These are phyloP conservation scores for Streptopelia turtur DNA, from an alignment of 2,797 vertebrate genomes.

Conservation along the genomic window DNA sequence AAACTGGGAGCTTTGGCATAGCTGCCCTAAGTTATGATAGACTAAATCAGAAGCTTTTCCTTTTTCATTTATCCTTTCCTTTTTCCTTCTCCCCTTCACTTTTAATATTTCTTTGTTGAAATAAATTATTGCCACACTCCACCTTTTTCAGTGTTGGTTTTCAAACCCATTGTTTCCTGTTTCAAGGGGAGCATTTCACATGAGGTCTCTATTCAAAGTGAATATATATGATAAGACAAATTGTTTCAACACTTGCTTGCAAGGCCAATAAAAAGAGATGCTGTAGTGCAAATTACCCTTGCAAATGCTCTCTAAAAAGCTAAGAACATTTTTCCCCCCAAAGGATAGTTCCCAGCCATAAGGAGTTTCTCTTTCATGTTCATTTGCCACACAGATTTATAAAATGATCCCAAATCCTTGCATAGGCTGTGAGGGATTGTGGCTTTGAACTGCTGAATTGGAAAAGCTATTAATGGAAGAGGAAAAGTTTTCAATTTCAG, in stretches of 20 bases:
- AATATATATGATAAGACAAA: conserved; percentile 47
- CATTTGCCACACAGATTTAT: conserved; percentile 64
- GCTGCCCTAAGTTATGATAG: conserved; percentile 47
- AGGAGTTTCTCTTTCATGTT: conserved; percentile 50
- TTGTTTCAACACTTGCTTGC: conserved; percentile 47
- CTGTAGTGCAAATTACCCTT: conserved; percentile 72
- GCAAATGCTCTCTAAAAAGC: conserved; percentile 71
- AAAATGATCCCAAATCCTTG: conserved; percentile 66
- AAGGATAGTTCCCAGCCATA: conserved; percentile 39
- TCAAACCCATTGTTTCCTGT: neutral
- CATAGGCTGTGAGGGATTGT: conserved; percentile 53
- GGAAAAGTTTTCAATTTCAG: conserved; percentile 53
- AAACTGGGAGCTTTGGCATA: conserved; percentile 36
- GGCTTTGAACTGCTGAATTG: conserved; percentile 54
- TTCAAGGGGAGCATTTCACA: conserved; percentile 32
- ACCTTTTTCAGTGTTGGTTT: neutral
- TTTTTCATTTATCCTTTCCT: conserved; percentile 27
- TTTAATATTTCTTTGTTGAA: conserved; percentile 1
- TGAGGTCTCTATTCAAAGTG: conserved; percentile 41
- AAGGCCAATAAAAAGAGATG: conserved; percentile 44
- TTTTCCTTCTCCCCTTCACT: neutral
- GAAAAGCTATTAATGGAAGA: conserved; percentile 59
- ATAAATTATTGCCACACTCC: neutral
- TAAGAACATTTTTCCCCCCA: conserved; percentile 48
- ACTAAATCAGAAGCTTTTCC: conserved; percentile 47